phyloP scores from a whole-genome alignment of 2,888 invertebrate genomes.

The Imbricaverruca yamaguchii region DNA sequence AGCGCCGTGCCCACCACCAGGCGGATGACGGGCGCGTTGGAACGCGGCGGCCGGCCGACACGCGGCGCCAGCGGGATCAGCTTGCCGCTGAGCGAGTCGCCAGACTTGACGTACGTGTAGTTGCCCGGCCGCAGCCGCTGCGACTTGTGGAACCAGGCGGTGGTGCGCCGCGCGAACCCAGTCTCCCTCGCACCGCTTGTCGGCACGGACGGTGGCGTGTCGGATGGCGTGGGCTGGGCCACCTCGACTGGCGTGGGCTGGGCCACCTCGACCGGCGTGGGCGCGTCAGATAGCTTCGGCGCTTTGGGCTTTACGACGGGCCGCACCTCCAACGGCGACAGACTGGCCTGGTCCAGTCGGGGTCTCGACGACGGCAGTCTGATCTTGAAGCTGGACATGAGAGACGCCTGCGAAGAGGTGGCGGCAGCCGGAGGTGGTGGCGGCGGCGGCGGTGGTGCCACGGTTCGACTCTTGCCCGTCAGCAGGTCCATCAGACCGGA shows the following conservation, averaged over 20 bases:
- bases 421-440: not conserved
- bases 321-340: not conserved
- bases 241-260: too few relatives aligned
- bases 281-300: too few relatives aligned
- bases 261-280: too few relatives aligned
- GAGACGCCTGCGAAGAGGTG: not conserved
- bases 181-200: not conserved
- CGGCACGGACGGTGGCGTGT: not conserved
- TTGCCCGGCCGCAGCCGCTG: constrained; percentile 13
- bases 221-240: not conserved
- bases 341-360: not conserved
- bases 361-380: not conserved
- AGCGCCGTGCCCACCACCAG: not conserved
- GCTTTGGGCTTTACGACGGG: too few relatives aligned
- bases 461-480: not conserved
- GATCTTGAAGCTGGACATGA: not conserved
- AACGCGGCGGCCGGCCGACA: not conserved
- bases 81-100: constrained; percentile 16
- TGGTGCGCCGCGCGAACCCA: not conserved
- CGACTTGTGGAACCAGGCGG: constrained; percentile 17
- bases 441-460: not conserved
- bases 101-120: constrained; percentile 1
- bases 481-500: not conserved
- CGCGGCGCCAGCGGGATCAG: not conserved
- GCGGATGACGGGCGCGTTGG: not conserved